A percentile compares a stretch with the other conserved stretches of the same genome.
Evolutionary conservation across 2,888 invertebrate genomes (phyloP).

Genomic region (Sarcophaga caerulescens): DNA sequence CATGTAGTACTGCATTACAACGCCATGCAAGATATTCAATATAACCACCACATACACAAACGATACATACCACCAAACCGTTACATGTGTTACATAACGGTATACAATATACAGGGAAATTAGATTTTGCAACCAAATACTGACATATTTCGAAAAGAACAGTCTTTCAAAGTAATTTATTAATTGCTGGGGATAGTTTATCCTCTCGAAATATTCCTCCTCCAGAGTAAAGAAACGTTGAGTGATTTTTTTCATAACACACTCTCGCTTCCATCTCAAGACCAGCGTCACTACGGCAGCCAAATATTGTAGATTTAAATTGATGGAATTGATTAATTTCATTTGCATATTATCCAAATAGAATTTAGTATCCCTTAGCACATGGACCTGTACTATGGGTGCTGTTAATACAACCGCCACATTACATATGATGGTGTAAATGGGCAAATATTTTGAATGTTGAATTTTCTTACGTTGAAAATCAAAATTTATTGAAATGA

Average conservation of each 20-base stretch:
- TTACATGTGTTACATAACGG: not conserved
- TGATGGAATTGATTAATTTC: constrained; percentile 46
- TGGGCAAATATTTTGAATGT: not conserved
- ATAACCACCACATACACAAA: constrained; percentile 15
- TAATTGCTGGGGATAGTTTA: constrained; percentile 12
- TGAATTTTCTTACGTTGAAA: constrained; percentile 36
- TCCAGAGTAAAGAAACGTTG: constrained; percentile 40
- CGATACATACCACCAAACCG: constrained; percentile 39
- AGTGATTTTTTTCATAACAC: constrained; percentile 22
- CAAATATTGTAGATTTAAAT: constrained; percentile 30
- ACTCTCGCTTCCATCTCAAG: constrained; percentile 24
- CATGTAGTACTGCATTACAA: constrained; percentile 43
- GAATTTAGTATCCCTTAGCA: constrained; percentile 4
- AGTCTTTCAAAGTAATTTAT: constrained; percentile 13
- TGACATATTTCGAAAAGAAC: constrained; percentile 26
- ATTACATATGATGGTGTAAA: constrained; percentile 15
- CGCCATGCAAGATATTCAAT: constrained; percentile 42
- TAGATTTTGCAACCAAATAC: constrained; percentile 23
- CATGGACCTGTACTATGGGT: constrained; percentile 2
- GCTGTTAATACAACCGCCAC: not conserved
- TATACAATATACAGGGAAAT: not conserved
- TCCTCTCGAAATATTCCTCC: constrained; percentile 43
- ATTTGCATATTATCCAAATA: constrained; percentile 48
- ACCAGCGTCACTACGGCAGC: constrained; percentile 15
- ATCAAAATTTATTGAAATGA: constrained; percentile 41